Evolutionary conservation across 2,888 invertebrate genomes (phyloP), one percentile per base, ranked within the genome.

Genomic region (Protonemura montana): DNA sequence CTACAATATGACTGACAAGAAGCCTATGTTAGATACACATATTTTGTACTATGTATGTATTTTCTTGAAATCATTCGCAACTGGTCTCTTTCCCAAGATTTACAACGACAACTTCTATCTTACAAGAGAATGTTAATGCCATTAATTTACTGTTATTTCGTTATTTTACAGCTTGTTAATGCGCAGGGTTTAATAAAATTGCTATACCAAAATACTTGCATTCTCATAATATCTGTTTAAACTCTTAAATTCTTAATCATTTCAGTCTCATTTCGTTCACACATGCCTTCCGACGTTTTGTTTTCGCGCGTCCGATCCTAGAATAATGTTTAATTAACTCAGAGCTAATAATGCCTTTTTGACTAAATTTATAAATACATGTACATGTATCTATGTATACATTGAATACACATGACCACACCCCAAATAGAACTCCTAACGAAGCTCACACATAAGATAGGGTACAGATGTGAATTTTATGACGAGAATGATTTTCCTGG

Each of bases 171-270:
- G 59, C 29, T 76, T 59, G 3, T 26, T 84, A 76, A 84, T 26
- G 59, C 59, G 84, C 84, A 76, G 84, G 84, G 84, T 84, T 81
- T 81, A 81, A 81, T 28, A 81, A 81, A 81, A 81, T 81, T 29
- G 78, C 81, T 81, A 29, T 84, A 84, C 84, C 84, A 84, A 84
- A 84, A 84, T 84, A 84, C 84, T 84, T 84, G 59, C 84, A 84
- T 84, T 76, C 84, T 84, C 84, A 76, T 84, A 59, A 81, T 84
- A 84, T 84, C 84, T 84, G 26, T 82, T 84, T 84, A 84, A 84
- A 84, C 84, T 84, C 84, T 84, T 84, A 76, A 84, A 84, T 84
- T 84, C 84, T 76, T 84, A 84, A 84, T 84, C 84, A 28, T 84
- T 84, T 84, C 84, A 84, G 84, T 84, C 84, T 84, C 84, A 84